Base-by-base conservation (phyloP, 2,113 vertebrate species). In the Notarius lentiginosus region DNA sequence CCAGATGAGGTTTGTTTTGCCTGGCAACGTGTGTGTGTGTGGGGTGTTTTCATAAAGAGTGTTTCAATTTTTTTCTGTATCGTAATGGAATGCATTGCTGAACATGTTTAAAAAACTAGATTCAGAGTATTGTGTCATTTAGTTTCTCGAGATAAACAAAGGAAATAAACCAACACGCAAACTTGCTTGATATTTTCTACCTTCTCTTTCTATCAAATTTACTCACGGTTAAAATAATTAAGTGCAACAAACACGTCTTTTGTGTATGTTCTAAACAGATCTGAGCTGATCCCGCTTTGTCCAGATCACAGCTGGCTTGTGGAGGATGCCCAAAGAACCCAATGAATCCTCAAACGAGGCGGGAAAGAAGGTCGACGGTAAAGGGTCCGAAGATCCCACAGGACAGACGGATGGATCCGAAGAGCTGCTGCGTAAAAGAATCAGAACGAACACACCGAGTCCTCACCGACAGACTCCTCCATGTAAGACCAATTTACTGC, bases 271-370 rank as follows among this genome's bases (percentile, higher is more conserved):
- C 12, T 17, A 79, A 55, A 7, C 76, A 56, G 76, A 56, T 58
- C 53, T 30, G 14, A 56, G n/a, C 27, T 58, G 53, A 56, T 58
- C 77, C 27, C 0, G 15, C 68, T 63, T 63, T 63, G 30, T 87
- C 86, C 68, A 82, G 85, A 58, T 87, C 18, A 5, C 63, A n/a
- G 51, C 60, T 77, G 86, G 51, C 58, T 84, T 87, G 86, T 87
- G 58, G 65, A 88, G 53, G 83, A 99, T 99, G 98, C 95, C 97
- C 63, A 96, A 97, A 89, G 95, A 97, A 90, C 90, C 91, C 76
- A 95, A 96, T 88, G 94, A 96, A 72, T 89, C 92, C 0, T 89
- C 87, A 80, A 56, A 88, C 81, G 94, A 85, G 65, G 94, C 94
- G 91, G 94, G 93, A 30, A 92, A 95, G 70, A 87, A 93, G 65